phyloP scores from a whole-genome alignment of 2,797 vertebrate species.

The Artibeus lituratus region DNA sequence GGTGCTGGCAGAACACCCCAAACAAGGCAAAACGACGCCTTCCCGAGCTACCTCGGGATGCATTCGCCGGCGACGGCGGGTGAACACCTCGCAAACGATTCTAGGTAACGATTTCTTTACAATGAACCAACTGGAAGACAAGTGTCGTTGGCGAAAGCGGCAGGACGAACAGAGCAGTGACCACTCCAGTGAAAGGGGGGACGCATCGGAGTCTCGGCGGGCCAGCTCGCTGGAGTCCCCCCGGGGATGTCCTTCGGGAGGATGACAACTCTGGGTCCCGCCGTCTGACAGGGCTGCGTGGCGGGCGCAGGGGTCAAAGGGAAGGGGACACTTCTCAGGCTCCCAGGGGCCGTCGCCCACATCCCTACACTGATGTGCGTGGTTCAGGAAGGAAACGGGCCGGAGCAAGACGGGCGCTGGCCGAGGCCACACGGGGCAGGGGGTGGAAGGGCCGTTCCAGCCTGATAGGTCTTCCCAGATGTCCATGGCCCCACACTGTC shows the following conservation, averaged over 20 bases:
- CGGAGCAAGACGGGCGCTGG: fast-evolving
- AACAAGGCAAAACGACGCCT: not conserved
- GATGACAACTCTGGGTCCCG: fast-evolving
- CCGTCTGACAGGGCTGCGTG: fast-evolving
- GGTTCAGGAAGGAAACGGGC: not conserved
- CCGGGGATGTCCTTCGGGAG: not conserved
- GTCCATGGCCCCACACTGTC: fast-evolving
- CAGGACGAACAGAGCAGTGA: not conserved
- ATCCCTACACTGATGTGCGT: not conserved
- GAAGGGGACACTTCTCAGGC: too few relatives aligned
- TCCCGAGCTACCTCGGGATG: fast-evolving
- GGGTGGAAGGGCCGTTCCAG: fast-evolving
- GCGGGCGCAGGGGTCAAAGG: not conserved
- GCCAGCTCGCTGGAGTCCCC: fast-evolving
- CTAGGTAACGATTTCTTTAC: not conserved
- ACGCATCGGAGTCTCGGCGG: fast-evolving
- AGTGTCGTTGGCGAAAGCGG: not conserved
- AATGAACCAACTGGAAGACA: not conserved
- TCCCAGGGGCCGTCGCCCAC: fast-evolving
- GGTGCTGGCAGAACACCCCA: not conserved
- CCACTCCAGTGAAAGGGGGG: not conserved
- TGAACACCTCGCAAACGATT: not conserved
- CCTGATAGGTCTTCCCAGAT: too few relatives aligned
- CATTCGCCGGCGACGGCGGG: fast-evolving
- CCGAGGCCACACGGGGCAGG: fast-evolving